Base-by-base conservation (phyloP, 2,888 invertebrate genomes). In the Andrena minutula region DNA sequence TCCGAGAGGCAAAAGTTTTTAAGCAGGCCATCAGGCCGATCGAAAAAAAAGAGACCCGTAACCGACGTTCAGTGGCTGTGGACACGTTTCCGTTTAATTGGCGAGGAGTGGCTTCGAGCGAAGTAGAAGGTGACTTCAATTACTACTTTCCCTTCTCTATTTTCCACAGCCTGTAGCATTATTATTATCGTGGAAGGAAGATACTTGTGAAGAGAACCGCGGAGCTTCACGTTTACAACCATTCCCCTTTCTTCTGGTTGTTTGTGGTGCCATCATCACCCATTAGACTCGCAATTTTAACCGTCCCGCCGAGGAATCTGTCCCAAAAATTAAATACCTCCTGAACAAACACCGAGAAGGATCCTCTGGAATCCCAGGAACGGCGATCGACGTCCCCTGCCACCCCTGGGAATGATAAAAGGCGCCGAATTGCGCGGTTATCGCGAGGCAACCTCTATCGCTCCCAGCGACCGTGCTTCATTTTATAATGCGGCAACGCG, bases 21-120 rank as follows among this genome's bases (percentile, higher is more conserved):
- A 87, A 87, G 74, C 85, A 77, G 81, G 76, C 85, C 80, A 75
- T 83, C 78, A 58, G 82, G 77, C 78, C 85, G 71, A 51, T 60
- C 70, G 73, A 77, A 73, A 82, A 61, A 70, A 79, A 75, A 74
- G n/a, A n/a, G n/a, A 51, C 66, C 63, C 41, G 30, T 72, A 12
- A 10, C 28, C 32, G 28, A 32, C 32, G 51, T 23, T 56, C 4
- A 47, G 32, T 47, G 56, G 28, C 49, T 30, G 63, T 49, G 69
- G 51, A 70, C 70, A 53, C 65, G 26, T 63, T 70, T 75, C 70
- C 61, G 20, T 75, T 70, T 70, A 61, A 75, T 63, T n/a, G 61
- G 16, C 30, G 61, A 70, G 70, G 30, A 75, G 70, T 16, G 26
- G 32, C 16, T 32, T 5, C 65, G 20, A 53, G 64, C 32, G 51